Evolutionary conservation across 2,113 vertebrate species (phyloP).

Genomic region (Scalopus aquaticus): DNA sequence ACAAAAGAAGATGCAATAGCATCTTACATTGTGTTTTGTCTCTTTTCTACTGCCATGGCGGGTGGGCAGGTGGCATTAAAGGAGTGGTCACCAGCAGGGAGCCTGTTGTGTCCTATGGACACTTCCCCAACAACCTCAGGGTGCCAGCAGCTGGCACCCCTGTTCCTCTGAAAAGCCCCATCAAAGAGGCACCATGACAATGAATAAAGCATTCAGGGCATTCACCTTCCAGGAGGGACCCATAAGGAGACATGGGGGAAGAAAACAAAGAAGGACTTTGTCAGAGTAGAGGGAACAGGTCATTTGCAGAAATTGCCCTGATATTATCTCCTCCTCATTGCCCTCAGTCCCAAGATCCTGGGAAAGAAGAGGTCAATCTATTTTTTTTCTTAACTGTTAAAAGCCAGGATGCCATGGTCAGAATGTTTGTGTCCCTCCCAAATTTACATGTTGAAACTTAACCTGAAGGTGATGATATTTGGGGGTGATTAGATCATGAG

Average conservation of each 20-base stretch:
- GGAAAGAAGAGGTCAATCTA: constrained; percentile 30
- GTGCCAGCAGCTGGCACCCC: neutral
- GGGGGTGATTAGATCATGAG: neutral
- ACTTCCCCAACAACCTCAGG: neutral
- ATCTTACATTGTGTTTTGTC: neutral
- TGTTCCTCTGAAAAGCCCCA: neutral
- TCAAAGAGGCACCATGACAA: neutral
- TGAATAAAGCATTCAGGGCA: constrained; percentile 67
- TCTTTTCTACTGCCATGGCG: neutral
- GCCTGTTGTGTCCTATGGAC: neutral
- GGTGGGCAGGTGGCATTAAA: neutral
- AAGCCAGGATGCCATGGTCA: neutral
- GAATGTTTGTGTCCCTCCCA: neutral
- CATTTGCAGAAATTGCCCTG: neutral
- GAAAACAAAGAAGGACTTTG: constrained; percentile 54
- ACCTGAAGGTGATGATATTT: neutral
- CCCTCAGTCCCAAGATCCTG: constrained; percentile 41
- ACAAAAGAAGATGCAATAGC: neutral
- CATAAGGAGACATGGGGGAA: neutral
- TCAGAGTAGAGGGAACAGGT: neutral
- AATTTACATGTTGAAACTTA: neutral
- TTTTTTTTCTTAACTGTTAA: neutral
- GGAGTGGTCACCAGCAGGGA: neutral
- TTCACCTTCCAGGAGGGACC: constrained; percentile 51
- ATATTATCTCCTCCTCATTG: neutral